Percentiles rank a stretch among this genome's conserved stretches.
Evolutionary conservation across 2,888 invertebrate species (phyloP).

Genomic region (Minunthozetes semirufus): DNA sequence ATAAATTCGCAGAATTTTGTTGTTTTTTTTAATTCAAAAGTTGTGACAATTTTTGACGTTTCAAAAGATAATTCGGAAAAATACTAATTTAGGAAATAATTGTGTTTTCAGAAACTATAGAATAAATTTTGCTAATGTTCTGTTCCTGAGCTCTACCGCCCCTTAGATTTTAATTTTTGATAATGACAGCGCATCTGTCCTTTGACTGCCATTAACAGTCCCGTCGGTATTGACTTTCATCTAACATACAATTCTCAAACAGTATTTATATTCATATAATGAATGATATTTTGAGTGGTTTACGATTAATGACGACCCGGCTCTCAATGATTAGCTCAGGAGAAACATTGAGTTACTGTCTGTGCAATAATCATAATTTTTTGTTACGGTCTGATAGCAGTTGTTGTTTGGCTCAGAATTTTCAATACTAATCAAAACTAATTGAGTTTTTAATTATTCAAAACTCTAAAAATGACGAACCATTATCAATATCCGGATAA

Average conservation of each 20-base stretch:
- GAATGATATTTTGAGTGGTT: slow-evolving; percentile 12
- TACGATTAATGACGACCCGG: slow-evolving; percentile 9
- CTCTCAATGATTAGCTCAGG: not conserved
- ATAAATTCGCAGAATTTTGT: too few relatives aligned
- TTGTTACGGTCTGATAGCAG: not conserved
- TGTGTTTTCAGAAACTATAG: too few relatives aligned
- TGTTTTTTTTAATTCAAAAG: too few relatives aligned
- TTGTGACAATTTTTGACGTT: too few relatives aligned
- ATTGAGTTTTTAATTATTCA: not conserved
- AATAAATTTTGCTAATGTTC: too few relatives aligned
- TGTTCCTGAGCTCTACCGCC: not conserved
- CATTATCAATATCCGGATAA: not conserved
- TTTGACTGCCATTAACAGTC: slow-evolving; percentile 14
- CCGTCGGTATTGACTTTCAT: slow-evolving; percentile 15
- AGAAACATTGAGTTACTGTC: not conserved
- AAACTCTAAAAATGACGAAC: not conserved
- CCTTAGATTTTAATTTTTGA: slow-evolving; percentile 15
- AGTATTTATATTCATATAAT: slow-evolving; percentile 9
- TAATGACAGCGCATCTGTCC: slow-evolving; percentile 19
- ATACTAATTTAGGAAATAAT: too few relatives aligned
- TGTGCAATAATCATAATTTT: not conserved
- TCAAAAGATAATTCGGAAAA: too few relatives aligned
- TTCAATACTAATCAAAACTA: not conserved
- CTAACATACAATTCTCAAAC: not conserved
- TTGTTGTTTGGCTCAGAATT: not conserved